Evolutionary conservation across 1,140 invertebrate genomes (phyloP).

Genomic region (Oryzaephilus surinamensis): DNA sequence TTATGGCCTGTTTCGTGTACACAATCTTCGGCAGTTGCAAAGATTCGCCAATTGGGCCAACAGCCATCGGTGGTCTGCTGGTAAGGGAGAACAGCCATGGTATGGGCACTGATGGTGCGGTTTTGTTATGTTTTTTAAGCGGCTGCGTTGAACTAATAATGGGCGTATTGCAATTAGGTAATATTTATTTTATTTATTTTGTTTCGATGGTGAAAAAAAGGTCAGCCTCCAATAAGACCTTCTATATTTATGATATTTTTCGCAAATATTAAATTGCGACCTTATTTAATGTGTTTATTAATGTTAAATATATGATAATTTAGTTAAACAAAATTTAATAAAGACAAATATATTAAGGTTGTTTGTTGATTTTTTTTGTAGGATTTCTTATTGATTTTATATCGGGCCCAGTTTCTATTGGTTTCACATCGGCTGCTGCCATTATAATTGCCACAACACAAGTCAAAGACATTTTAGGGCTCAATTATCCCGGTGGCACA

Average conservation of each 20-base stretch:
- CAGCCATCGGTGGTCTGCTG: conserved; percentile 55
- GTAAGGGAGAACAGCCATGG: conserved; percentile 51
- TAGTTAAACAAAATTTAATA: neutral
- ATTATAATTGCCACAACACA: conserved; percentile 81
- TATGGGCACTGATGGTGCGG: conserved; percentile 58
- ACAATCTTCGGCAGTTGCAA: conserved; percentile 65
- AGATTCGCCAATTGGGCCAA: conserved; percentile 61
- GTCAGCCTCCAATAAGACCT: too few relatives aligned
- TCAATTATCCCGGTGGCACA: conserved; percentile 52
- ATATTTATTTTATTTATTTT: too few relatives aligned
- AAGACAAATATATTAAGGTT: neutral
- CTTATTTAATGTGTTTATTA: neutral
- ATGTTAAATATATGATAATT: too few relatives aligned
- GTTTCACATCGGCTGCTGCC: conserved; percentile 82
- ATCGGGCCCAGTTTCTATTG: conserved; percentile 80
- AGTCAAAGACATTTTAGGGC: conserved; percentile 67
- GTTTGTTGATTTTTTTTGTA: conserved; percentile 35
- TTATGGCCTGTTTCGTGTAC: conserved; percentile 75
- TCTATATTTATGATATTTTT: too few relatives aligned
- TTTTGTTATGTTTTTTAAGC: conserved; percentile 68
- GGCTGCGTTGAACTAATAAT: conserved; percentile 70
- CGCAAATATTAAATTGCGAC: too few relatives aligned
- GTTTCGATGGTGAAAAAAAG: too few relatives aligned
- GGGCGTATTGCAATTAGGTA: conserved; percentile 77
- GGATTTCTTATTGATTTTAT: conserved; percentile 88